Evolutionary conservation across 2,888 invertebrate genomes (phyloP).

Genomic region (Maniola hyperantus): DNA sequence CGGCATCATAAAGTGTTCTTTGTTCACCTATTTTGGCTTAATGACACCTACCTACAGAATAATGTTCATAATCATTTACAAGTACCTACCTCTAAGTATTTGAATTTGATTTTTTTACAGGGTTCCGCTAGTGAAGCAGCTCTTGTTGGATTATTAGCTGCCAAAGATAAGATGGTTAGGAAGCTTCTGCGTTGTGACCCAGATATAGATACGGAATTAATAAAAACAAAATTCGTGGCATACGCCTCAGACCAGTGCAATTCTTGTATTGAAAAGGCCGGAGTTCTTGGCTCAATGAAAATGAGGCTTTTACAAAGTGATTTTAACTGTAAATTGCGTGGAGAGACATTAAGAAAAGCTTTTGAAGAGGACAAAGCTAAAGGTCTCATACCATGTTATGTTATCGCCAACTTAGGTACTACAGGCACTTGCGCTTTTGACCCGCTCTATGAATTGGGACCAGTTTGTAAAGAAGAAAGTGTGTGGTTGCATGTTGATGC

Average conservation of each 20-base stretch:
- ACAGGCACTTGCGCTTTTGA: slow-evolving; percentile 95
- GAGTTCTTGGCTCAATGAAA: slow-evolving; percentile 89
- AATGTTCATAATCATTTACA: not conserved
- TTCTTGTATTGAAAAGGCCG: slow-evolving; percentile 94
- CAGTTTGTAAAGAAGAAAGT: slow-evolving; percentile 87
- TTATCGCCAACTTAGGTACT: slow-evolving; percentile 92
- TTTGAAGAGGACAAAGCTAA: slow-evolving; percentile 88
- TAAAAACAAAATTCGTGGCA: slow-evolving; percentile 88
- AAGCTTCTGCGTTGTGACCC: slow-evolving; percentile 80
- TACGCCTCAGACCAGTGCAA: slow-evolving; percentile 95
- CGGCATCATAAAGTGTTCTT: no score
- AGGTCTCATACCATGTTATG: slow-evolving; percentile 94
- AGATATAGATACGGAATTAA: slow-evolving; percentile 82
- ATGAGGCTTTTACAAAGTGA: slow-evolving; percentile 89
- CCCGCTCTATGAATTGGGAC: slow-evolving; percentile 91
- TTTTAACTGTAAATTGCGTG: slow-evolving; percentile 85
- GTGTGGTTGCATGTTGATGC: slow-evolving; percentile 98
- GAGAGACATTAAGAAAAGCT: slow-evolving; percentile 85
- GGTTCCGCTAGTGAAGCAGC: slow-evolving; percentile 96
- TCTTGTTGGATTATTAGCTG: slow-evolving; percentile 90
- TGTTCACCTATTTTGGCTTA: not conserved
- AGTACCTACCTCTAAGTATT: not conserved
- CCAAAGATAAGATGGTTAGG: slow-evolving; percentile 86
- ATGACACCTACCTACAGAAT: no score
- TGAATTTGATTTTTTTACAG: slow-evolving; percentile 63